Evolutionary conservation across 2,113 vertebrate genomes (phyloP).

Genomic region (Strix aluco): DNA sequence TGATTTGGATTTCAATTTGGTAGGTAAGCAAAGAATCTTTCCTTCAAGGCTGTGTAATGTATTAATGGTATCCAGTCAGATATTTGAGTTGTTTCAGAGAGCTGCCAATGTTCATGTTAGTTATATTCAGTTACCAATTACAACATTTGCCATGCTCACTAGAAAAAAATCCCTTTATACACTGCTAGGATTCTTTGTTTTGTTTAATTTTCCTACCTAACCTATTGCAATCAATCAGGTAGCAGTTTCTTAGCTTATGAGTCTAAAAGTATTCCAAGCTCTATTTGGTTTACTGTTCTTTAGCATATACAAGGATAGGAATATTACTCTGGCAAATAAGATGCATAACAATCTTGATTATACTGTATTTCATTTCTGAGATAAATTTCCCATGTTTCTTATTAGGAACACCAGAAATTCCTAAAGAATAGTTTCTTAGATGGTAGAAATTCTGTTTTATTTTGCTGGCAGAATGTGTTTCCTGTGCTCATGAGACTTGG

Average conservation of each 20-base stretch:
- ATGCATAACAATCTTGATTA: neutral
- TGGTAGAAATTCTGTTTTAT: neutral
- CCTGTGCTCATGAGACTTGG: neutral
- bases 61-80: constrained; percentile 67
- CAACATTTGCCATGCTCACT: neutral
- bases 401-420: neutral
- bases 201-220: neutral
- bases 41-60: constrained; percentile 52
- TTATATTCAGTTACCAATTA: neutral
- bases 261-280: neutral
- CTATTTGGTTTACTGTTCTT: neutral
- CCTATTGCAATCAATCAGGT: neutral
- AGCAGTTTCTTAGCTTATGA: neutral
- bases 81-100: constrained; percentile 65
- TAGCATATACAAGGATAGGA: neutral
- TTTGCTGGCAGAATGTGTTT: neutral
- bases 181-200: neutral
- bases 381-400: neutral
- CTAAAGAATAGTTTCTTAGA: neutral
- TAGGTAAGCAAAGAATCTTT: constrained; percentile 47
- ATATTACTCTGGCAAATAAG: neutral
- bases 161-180: neutral
- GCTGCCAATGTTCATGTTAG: neutral
- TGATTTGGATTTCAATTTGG: constrained; percentile 46
- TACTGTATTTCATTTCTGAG: neutral